These are phyloP conservation scores for Nycticryphes semicollaris DNA, from an alignment of 2,113 vertebrate species.

Conservation along the genomic window DNA sequence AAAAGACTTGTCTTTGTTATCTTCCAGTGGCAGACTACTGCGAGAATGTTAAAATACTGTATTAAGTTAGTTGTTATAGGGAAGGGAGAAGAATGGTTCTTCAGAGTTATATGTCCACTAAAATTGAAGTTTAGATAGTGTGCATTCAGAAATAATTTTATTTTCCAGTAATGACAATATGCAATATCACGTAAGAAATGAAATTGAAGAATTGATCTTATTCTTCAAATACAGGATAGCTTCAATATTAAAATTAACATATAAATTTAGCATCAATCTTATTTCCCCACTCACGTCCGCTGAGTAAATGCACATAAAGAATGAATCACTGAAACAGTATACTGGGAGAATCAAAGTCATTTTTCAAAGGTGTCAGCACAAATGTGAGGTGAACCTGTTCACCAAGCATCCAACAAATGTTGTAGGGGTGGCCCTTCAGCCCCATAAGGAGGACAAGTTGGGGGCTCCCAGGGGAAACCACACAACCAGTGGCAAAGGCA, in stretches of 20 bases:
- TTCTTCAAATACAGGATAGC: slow-evolving; percentile 75
- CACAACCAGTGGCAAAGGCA: background rate
- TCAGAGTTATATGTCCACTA: slow-evolving; percentile 49
- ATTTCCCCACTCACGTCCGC: slow-evolving; percentile 61
- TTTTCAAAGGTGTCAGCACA: slow-evolving; percentile 69
- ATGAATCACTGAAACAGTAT: slow-evolving; percentile 78
- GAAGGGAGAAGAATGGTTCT: slow-evolving; percentile 31
- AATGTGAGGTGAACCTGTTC: slow-evolving; percentile 63
- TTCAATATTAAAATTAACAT: slow-evolving; percentile 83
- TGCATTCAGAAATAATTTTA: slow-evolving; percentile 76
- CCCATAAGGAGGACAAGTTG: background rate
- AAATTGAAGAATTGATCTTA: slow-evolving; percentile 81
- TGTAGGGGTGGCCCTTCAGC: background rate
- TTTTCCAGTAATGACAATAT: slow-evolving; percentile 67
- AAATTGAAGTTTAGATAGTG: slow-evolving; percentile 70
- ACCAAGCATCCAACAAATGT: slow-evolving; percentile 63
- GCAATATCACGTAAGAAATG: slow-evolving; percentile 74
- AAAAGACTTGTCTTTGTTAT: background rate
- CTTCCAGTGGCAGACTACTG: background rate
- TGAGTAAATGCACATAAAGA: slow-evolving; percentile 73
- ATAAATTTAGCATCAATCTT: slow-evolving; percentile 82
- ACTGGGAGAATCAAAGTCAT: slow-evolving; percentile 66
- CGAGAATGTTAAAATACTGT: slow-evolving; percentile 19
- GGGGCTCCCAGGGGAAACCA: background rate
- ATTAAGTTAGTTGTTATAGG: background rate